Percentiles rank a stretch among this genome's conserved stretches.
Evolutionary conservation across 2,113 vertebrate genomes (phyloP).

Genomic region (Mustelus asterias): DNA sequence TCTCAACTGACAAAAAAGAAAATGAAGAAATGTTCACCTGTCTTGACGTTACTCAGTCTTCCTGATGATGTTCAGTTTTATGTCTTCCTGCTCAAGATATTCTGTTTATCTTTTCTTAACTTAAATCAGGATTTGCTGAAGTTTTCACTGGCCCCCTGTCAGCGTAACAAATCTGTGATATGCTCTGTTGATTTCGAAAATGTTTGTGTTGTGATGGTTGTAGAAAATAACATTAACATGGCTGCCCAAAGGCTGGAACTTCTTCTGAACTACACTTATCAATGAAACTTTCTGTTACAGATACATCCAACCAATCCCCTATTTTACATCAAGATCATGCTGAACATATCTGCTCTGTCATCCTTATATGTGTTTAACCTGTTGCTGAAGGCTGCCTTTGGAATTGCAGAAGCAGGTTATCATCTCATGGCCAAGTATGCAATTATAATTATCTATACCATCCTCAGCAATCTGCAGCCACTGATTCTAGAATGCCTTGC

Average conservation of each 20-base stretch:
- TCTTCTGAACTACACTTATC: not conserved
- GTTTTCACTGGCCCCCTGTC: not conserved
- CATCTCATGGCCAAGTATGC: slow-evolving; percentile 33
- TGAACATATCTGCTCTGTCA: slow-evolving; percentile 10
- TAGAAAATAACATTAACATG: not conserved
- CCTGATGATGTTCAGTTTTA: slow-evolving; percentile 85
- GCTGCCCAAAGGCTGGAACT: not conserved
- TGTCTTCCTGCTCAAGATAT: slow-evolving; percentile 85
- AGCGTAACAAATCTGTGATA: no score
- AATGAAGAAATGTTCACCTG: slow-evolving; percentile 67
- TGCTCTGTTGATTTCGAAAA: not conserved
- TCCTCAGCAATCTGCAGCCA: slow-evolving; percentile 19
- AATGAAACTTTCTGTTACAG: slow-evolving; percentile 16
- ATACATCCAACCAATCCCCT: slow-evolving; percentile 8
- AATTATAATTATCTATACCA: slow-evolving; percentile 19
- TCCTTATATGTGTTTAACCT: slow-evolving; percentile 33
- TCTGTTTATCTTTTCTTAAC: slow-evolving; percentile 47
- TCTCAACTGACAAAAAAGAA: slow-evolving; percentile 69
- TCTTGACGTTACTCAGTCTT: slow-evolving; percentile 71
- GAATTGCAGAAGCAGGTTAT: slow-evolving; percentile 31
- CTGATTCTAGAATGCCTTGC: slow-evolving; percentile 1
- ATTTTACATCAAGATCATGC: slow-evolving; percentile 32
- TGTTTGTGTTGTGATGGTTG: not conserved
- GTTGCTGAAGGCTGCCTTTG: slow-evolving; percentile 30
- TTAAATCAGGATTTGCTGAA: not conserved